Conservation (phyloP, 2,797 vertebrate species). For the Phoebastria nigripes region DNA sequence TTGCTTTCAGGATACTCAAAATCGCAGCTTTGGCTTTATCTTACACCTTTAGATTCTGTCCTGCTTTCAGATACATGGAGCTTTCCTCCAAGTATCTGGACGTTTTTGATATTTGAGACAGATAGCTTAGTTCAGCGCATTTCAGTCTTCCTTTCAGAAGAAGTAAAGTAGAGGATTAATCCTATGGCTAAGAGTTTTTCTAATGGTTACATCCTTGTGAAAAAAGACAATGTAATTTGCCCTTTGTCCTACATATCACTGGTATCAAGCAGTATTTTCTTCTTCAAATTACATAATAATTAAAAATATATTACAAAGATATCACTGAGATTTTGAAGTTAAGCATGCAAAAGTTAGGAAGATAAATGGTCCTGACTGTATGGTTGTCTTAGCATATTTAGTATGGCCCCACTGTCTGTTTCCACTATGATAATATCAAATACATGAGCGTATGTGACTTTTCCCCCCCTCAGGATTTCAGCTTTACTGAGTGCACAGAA, state of each 20-base stretch:
- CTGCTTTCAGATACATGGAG: background rate
- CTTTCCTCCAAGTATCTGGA: background rate
- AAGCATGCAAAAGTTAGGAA: background rate
- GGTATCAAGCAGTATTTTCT: constrained; percentile 40
- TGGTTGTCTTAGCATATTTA: background rate
- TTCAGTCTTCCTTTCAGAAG: background rate
- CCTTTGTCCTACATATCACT: constrained; percentile 2
- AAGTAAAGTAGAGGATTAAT: background rate
- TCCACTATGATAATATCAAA: background rate
- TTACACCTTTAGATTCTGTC: constrained; percentile 13
- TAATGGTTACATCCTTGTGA: background rate
- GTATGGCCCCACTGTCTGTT: background rate
- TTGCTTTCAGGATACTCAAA: constrained; percentile 59
- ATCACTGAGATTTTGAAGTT: background rate
- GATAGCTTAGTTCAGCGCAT: background rate
- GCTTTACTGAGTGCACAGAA: background rate
- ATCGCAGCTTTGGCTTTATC: constrained; percentile 45
- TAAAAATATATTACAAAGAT: background rate
- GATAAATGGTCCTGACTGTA: background rate
- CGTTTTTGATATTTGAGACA: background rate
- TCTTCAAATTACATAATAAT: background rate
- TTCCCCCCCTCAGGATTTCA: background rate
- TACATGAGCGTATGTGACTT: background rate
- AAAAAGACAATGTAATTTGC: background rate
- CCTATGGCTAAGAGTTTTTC: background rate